Evolutionary conservation across 30 jellyfish, hydroid and myxozoan genomes (phyloP).

Genomic region (Turritopsis dohrnii): DNA sequence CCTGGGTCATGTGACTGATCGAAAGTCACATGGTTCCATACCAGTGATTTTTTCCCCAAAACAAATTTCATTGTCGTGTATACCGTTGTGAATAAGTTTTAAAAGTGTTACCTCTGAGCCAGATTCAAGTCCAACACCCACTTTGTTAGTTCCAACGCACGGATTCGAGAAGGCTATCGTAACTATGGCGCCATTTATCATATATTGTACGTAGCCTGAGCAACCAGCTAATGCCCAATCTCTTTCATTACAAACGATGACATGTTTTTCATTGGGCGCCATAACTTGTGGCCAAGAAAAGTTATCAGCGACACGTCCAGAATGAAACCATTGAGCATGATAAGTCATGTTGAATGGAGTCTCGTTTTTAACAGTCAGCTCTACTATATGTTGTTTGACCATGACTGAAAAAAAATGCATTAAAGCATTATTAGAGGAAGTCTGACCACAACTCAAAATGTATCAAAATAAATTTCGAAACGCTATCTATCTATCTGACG

Average conservation of each 20-base stretch:
- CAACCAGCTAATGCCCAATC: slow-evolving; percentile 28
- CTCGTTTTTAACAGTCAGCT: background rate
- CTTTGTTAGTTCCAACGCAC: slow-evolving; percentile 17
- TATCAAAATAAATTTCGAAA: too few species aligned
- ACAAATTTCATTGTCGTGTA: background rate
- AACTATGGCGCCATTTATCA: background rate
- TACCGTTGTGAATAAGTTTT: background rate
- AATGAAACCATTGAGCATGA: background rate
- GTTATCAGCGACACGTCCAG: slow-evolving; percentile 27
- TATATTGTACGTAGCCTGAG: slow-evolving; percentile 25
- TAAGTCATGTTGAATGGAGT: background rate
- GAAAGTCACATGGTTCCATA: background rate
- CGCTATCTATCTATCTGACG: too few species aligned
- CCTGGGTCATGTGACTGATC: too few species aligned
- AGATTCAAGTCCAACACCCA: slow-evolving; percentile 9
- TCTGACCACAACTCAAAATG: too few species aligned
- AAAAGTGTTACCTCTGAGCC: background rate
- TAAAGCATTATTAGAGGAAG: too few species aligned
- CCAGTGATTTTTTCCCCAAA: background rate
- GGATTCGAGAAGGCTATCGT: slow-evolving; percentile 26
- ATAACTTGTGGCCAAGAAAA: slow-evolving; percentile 17
- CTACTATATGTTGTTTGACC: background rate
- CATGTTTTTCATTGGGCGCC: background rate
- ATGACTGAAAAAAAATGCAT: background rate
- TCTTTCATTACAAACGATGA: slow-evolving; percentile 8